Conservation (phyloP, 2,113 vertebrate genomes). For the Oxyruncus cristatus region DNA sequence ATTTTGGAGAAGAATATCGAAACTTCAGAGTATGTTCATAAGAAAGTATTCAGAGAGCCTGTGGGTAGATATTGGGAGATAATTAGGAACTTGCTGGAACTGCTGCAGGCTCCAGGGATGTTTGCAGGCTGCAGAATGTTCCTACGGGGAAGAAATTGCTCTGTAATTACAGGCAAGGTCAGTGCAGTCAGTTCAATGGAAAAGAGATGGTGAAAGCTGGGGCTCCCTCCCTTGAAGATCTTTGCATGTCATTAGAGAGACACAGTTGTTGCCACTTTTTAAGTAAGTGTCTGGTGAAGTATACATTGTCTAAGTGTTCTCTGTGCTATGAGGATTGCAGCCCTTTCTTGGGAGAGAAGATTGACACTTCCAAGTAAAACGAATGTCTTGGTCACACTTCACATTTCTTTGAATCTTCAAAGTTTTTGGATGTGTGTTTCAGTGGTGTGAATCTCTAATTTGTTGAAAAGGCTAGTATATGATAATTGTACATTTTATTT, state of each 20-base stretch:
- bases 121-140: conserved; percentile 44
- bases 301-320: not conserved
- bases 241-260: not conserved
- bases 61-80: conserved; percentile 37
- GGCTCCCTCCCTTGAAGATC: not conserved
- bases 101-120: conserved; percentile 24
- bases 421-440: not conserved
- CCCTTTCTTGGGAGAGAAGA: not conserved
- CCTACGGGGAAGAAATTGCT: not conserved
- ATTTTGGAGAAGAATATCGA: not conserved
- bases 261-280: not conserved
- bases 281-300: not conserved
- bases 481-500: not conserved
- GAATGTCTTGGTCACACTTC: not conserved
- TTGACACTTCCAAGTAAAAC: not conserved
- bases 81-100: conserved; percentile 53
- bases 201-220: not conserved
- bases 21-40: not conserved
- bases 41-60: not conserved
- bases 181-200: not conserved
- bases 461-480: not conserved
- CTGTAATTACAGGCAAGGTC: conserved; percentile 61
- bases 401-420: not conserved
- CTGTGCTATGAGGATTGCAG: not conserved
- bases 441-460: not conserved